Base-by-base conservation (phyloP, 1,140 invertebrate species). In the Agrilus planipennis region DNA sequence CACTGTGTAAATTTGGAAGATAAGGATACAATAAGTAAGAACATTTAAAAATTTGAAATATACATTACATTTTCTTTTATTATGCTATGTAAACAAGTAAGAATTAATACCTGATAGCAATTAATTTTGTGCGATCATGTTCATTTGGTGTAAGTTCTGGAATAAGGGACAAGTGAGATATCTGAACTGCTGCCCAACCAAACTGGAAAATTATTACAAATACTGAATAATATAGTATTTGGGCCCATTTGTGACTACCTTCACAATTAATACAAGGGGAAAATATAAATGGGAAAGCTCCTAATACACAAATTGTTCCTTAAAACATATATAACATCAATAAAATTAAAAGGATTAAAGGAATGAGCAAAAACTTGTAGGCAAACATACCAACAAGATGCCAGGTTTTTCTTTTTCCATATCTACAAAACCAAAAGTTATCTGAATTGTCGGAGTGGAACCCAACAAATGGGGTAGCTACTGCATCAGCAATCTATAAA, bases 131-230 rank as follows among this genome's bases (percentile, higher is more conserved):
- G 44, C 89, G 70, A 53, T 90, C 80, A 49, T 82, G 73, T 52
- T 84, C 73, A 52, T 76, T 74, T 5, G 76, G 71, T 17, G 81
- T 77, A 17, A 84, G 62, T 57, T 84, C 81, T 10, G 81, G 75
- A 47, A 87, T 80, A 14, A 84, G 61, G 3, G 90, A 84, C 29
- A 97, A 69, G 66, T 97, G 92, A 16, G 89, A 89, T 51, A 96
- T 93, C 72, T 97, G 93, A 2, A 89, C 83, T 9, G 84, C 65
- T 3, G 91, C 91, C 92, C 93, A 96, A 15, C 92, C 92, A 64
- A 95, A 89, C 75, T 97, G 93, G 67, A 96, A 96, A 46, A 96
- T 79, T 30, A 86, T 66, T 28, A 96, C 85, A 65, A 96, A 95
- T 25, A 84, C 74, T 21, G 76, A 72, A 67, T 87, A 96, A 63